phyloP scores from a whole-genome alignment of 2,113 vertebrate genomes.

The Sisor rabdophorus region DNA sequence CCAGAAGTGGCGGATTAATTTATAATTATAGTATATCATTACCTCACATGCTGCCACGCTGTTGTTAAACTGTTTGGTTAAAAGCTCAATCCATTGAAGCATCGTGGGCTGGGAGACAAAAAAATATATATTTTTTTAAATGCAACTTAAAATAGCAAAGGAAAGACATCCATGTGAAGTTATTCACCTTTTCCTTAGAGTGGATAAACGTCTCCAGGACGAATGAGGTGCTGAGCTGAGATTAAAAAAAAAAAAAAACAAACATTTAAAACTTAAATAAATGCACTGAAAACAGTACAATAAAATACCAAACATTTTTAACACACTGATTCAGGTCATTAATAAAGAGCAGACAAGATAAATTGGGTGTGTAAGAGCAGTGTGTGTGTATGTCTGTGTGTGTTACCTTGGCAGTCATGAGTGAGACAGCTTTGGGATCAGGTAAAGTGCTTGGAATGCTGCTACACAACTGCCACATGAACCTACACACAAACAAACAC shows the following conservation, averaged over 20 bases:
- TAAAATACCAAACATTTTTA: not conserved
- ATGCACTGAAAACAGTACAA: not conserved
- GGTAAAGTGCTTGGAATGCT: conserved; percentile 97
- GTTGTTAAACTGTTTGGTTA: conserved; percentile 99
- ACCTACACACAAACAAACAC: conserved; percentile 68
- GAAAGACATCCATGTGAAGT: not conserved
- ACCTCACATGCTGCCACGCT: conserved; percentile 99
- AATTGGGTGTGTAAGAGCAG: not conserved
- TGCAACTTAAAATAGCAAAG: not conserved
- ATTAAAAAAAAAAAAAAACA: conserved; percentile 42
- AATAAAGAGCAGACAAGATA: not conserved
- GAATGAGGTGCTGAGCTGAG: conserved; percentile 96
- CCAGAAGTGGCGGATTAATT: not conserved
- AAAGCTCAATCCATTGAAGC: conserved; percentile 98
- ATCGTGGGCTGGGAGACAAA: conserved; percentile 82
- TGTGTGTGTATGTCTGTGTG: not conserved
- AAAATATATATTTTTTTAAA: not conserved
- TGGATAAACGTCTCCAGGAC: conserved; percentile 98
- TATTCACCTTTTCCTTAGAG: conserved; percentile 95
- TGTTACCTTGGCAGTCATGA: conserved; percentile 96
- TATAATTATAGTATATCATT: not conserved
- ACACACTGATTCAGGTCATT: not conserved
- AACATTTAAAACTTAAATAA: not conserved
- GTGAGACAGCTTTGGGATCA: conserved; percentile 93
- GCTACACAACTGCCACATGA: conserved; percentile 99